Evolutionary conservation across 2,113 vertebrate genomes (phyloP), one percentile per base, ranked within the genome.

Genomic region (Balaeniceps rex): DNA sequence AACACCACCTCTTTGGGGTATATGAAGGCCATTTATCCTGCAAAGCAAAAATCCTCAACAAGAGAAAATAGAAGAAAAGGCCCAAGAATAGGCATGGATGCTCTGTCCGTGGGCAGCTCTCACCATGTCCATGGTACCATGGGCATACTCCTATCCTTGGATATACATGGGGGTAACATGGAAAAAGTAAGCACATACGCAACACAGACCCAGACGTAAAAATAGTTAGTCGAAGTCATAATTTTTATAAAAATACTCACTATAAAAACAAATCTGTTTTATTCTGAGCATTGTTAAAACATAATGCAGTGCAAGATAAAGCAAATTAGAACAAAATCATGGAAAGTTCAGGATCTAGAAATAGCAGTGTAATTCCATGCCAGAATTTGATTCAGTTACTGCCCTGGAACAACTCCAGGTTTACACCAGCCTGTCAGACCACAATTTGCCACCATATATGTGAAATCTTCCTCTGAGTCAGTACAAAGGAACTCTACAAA

Each of bases 151-250:
- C 12, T 72, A 12, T 40, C 51, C 36, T 61, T 66, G 42, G 22
- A 63, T 51, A 79, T 14, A 52, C 24, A 23, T 7, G 55, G 47
- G 9, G 63, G 24, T 29, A 69, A 63, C 44, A 79, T 9, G 12
- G 76, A 86, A 47, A 95, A 87, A 95, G 79, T 19, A 88, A 78
- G 44, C 57, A 92, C 54, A 49, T 24, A 89, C 3, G 29, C 76
- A 94, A 93, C 78, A 96, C n/a, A 89, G 55, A 60, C 44, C 87
- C 90, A 95, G 63, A 94, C 88, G 81, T 80, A 95, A 97, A 97
- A 98, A 96, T 25, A 96, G 55, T 81, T 79, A 57, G 75, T 79
- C 19, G 9, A 94, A 94, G 72, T 71, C 11, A 70, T 28, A 38
- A 14, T 55, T 83, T 83, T 93, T 94, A 94, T 93, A 93, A 95